These are phyloP conservation scores for Parambassis ranga DNA, from an alignment of 2,797 vertebrate genomes.

Conservation along the genomic window DNA sequence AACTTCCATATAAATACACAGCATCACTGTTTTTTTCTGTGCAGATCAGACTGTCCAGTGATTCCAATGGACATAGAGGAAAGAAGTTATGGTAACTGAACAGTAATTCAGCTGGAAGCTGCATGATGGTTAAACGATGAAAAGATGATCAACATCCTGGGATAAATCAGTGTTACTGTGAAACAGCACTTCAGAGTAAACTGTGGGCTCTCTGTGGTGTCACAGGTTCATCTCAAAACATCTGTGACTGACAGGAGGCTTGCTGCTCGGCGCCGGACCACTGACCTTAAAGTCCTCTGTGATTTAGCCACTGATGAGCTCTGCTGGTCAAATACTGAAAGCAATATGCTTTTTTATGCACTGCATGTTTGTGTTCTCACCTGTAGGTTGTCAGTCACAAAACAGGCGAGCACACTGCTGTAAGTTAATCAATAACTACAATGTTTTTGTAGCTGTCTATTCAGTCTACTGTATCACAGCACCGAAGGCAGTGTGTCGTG, in stretches of 20 bases:
- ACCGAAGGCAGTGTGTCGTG: too few species aligned
- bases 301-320: constrained; percentile 33
- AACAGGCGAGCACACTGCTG: neutral
- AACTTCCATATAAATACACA: neutral
- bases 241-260: constrained; percentile 48
- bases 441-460: too few species aligned
- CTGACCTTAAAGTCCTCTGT: constrained; percentile 32
- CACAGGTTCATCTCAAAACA: constrained; percentile 33
- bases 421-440: neutral
- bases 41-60: too few species aligned
- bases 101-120: neutral
- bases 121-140: neutral
- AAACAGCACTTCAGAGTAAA: constrained; percentile 35
- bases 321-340: constrained; percentile 28
- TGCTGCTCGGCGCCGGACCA: constrained; percentile 15
- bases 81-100: constrained; percentile 10
- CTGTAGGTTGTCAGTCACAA: neutral
- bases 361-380: constrained; percentile 6
- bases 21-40: too few species aligned
- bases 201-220: constrained; percentile 10
- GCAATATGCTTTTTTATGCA: constrained; percentile 30
- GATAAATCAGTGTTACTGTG: constrained; percentile 20
- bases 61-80: neutral
- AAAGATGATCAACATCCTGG: neutral
- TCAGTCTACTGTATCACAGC: too few species aligned